These are phyloP conservation scores for Fundulus diaphanus DNA, from an alignment of 2,797 vertebrate species.

Conservation along the genomic window DNA sequence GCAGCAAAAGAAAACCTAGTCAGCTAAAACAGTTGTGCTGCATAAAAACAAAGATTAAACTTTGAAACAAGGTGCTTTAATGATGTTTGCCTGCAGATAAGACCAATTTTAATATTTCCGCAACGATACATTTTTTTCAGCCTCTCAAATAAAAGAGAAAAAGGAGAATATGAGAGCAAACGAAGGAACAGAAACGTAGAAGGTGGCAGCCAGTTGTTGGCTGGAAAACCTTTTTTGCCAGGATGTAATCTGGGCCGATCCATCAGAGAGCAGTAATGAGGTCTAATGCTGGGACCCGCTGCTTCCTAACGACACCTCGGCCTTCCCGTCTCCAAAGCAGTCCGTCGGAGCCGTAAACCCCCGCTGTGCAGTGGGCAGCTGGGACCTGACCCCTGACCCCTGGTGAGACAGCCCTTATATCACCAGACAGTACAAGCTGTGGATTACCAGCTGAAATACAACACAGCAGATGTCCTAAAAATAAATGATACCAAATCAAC, in stretches of 20 bases:
- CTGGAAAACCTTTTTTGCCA: conserved; percentile 58
- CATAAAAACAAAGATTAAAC: background rate
- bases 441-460: conserved; percentile 19
- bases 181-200: background rate
- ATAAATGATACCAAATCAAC: background rate
- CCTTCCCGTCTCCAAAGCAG: conserved; percentile 53
- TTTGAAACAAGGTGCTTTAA: conserved; percentile 27
- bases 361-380: conserved; percentile 60
- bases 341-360: conserved; percentile 45
- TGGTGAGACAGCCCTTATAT: conserved; percentile 59
- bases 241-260: conserved; percentile 76
- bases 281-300: conserved; percentile 78
- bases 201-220: conserved; percentile 49
- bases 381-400: conserved; percentile 70
- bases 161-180: conserved; percentile 16
- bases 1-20: background rate
- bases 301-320: conserved; percentile 76
- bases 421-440: conserved; percentile 39
- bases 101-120: conserved; percentile 28
- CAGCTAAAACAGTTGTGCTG: background rate
- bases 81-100: conserved; percentile 33
- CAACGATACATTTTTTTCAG: too few species aligned
- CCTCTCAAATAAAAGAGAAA: conserved; percentile 39
- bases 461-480: conserved; percentile 10
- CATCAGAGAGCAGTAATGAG: conserved; percentile 79